A percentile compares a stretch with the other conserved stretches of the same genome.
phyloP scores from a whole-genome alignment of 1,140 invertebrate genomes.

The Caligus rogercresseyi region DNA sequence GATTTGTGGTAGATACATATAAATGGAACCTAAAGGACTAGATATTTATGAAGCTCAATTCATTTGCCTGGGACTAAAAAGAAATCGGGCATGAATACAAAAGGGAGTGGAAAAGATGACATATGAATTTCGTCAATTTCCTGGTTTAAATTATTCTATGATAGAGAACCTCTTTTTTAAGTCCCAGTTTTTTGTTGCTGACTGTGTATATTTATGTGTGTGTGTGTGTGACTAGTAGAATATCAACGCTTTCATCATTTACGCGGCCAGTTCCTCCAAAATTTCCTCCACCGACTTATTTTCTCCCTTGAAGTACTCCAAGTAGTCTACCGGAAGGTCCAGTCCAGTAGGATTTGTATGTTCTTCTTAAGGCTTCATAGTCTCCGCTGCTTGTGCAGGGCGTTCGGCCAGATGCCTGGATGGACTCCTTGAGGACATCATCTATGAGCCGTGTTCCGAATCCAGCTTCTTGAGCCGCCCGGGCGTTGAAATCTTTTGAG shows the following conservation, averaged over 20 bases:
- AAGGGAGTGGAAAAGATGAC: too few relatives aligned
- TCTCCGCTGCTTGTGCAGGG: slow-evolving; percentile 31
- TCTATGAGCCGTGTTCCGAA: slow-evolving; percentile 63
- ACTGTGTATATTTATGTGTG: too few relatives aligned
- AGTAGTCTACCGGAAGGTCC: slow-evolving; percentile 58
- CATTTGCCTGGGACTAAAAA: too few relatives aligned
- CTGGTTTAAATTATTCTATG: too few relatives aligned
- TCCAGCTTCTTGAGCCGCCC: slow-evolving; percentile 52
- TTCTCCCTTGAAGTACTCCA: slow-evolving; percentile 51
- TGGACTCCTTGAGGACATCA: slow-evolving; percentile 54
- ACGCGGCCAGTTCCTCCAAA: slow-evolving; percentile 47
- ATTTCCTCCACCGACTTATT: slow-evolving; percentile 54
- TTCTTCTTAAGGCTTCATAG: slow-evolving; percentile 39
- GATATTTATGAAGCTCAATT: too few relatives aligned
- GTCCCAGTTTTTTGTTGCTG: too few relatives aligned
- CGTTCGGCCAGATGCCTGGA: slow-evolving; percentile 47
- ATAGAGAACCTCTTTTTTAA: too few relatives aligned
- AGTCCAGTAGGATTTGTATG: slow-evolving; percentile 53
- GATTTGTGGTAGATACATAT: too few relatives aligned
- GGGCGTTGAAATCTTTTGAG: slow-evolving; percentile 61
- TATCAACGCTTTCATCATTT: slow-evolving; percentile 23
- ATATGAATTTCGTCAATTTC: too few relatives aligned
- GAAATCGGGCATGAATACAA: too few relatives aligned
- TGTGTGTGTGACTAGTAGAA: too few relatives aligned
- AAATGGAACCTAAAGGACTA: too few relatives aligned